Evolutionary conservation across 2,113 vertebrate species (phyloP).

Genomic region (Eclectus roratus): DNA sequence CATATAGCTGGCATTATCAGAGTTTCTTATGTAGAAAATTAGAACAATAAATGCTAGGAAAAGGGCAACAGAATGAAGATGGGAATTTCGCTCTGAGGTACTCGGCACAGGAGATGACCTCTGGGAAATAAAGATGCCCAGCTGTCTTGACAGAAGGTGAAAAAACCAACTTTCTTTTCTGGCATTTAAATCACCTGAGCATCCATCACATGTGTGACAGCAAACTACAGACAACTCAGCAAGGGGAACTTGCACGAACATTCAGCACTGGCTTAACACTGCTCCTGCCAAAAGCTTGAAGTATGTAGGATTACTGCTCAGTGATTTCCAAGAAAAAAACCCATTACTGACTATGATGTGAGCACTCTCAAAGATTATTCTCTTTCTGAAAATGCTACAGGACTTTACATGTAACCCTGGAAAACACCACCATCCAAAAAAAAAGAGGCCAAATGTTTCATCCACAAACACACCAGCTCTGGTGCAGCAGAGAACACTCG

Average conservation of each 20-base stretch:
- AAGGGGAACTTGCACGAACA: neutral
- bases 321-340: neutral
- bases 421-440: neutral
- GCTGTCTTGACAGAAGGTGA: neutral
- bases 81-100: neutral
- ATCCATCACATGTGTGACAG: neutral
- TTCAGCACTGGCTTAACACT: neutral
- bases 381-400: neutral
- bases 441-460: neutral
- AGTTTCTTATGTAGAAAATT: neutral
- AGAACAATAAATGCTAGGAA: neutral
- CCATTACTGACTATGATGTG: neutral
- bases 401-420: neutral
- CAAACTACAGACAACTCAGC: neutral
- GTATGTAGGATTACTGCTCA: neutral
- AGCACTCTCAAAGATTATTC: neutral
- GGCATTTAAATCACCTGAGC: neutral
- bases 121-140: neutral
- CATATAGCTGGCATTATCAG: neutral
- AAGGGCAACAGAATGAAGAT: neutral
- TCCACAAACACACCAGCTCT: neutral
- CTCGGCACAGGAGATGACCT: neutral
- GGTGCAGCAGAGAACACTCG: rapidly evolving
- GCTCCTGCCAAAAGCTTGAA: neutral
- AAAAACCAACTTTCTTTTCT: neutral